Evolutionary conservation across 1,140 invertebrate species (phyloP), one percentile per base, ranked within the genome.

Genomic region (Papilio helenus): DNA sequence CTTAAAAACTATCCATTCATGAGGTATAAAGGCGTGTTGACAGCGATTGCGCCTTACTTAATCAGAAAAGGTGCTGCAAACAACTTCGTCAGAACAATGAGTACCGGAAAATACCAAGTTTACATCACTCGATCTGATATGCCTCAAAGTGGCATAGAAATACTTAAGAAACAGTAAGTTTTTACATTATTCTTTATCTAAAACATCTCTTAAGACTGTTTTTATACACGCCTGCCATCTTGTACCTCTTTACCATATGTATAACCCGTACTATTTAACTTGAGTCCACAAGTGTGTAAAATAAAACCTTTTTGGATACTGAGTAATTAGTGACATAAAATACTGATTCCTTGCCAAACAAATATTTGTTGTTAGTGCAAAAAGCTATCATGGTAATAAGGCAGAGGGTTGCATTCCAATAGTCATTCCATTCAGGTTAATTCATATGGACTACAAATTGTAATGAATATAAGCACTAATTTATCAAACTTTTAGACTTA

Each of bases 61-160:
- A 80, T 89, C 76, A 77, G 80, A 58, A 83, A 78, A 80, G 23
- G 80, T 76, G 18, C 79, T 14, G 74, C 83, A 51, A 80, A 74
- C 55, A 76, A 87, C 65, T 76, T 84, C 39, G 55, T 83, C n/a
- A 87, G 89, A 83, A 92, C 86, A 46, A 93, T 93, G 92, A 90
- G 68, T 65, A 71, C 81, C 5, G 80, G 80, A 82, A 90, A 79
- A 83, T 86, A 83, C 68, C 81, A 89, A 79, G 94, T 95, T 65
- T 95, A 92, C 80, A 88, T 95, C 4, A 95, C 95, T 2, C 89
- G 95, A 0, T 90, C 92, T 77, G 95, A 96, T 87, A 95, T 95
- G 82, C 95, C 95, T 42, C 81, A 89, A 23, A 83, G 89, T 86
- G 95, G 95, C n/a, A 83, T 95, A 29, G 88, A 95, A 73, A 78